Percentiles rank a stretch among this genome's conserved stretches.
phyloP scores from a whole-genome alignment of 2,113 vertebrate genomes.

The Rhagologus leucostigma region DNA sequence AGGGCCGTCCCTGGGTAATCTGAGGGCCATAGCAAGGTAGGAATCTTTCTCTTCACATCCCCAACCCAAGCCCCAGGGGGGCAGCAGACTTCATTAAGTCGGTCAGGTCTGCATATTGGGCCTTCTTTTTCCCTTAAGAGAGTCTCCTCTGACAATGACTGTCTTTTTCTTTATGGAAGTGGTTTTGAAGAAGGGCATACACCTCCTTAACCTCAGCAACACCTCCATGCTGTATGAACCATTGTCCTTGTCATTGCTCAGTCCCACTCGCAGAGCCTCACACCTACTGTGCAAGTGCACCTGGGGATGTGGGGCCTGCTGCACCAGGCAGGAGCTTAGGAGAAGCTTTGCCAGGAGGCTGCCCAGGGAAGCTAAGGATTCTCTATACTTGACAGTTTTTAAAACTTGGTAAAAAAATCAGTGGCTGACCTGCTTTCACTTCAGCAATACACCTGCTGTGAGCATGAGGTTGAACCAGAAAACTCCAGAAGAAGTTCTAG shows the following conservation, averaged over 20 bases:
- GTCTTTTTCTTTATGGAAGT: not conserved
- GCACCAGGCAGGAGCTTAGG: not conserved
- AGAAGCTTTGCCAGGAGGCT: not conserved
- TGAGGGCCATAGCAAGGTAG: not conserved
- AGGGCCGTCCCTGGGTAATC: not conserved
- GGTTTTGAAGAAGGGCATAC: not conserved
- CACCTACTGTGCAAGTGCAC: not conserved
- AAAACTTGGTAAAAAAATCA: rapidly evolving
- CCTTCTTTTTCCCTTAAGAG: not conserved
- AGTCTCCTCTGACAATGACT: not conserved
- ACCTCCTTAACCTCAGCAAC: not conserved
- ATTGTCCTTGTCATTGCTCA: not conserved
- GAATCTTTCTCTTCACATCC: not conserved
- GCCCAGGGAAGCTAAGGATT: not conserved
- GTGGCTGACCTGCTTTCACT: not conserved
- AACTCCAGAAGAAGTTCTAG: not conserved
- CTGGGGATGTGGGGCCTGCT: not conserved
- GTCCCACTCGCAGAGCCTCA: not conserved
- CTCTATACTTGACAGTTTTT: not conserved
- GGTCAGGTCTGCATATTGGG: not conserved
- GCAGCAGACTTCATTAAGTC: not conserved
- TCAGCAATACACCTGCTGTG: not conserved
- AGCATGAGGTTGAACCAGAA: not conserved
- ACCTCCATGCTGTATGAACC: not conserved
- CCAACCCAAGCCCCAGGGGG: rapidly evolving